Evolutionary conservation across 2,113 vertebrate genomes (phyloP), one percentile per base, ranked within the genome.

Genomic region (Lepisosteus osseus): DNA sequence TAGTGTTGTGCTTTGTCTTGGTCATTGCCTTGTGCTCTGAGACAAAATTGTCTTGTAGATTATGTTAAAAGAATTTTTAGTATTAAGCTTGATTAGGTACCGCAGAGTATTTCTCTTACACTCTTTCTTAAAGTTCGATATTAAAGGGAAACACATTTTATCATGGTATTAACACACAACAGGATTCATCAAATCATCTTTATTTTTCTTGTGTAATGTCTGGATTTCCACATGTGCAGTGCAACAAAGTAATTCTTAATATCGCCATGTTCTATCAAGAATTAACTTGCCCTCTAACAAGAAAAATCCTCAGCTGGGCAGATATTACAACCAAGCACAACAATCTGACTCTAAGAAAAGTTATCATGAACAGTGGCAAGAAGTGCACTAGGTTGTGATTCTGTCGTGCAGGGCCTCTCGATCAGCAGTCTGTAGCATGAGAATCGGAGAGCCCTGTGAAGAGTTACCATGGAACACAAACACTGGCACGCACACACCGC

Each of bases 191-290:
- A 90, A 86, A 90, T 88, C 80, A 86, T 76, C 76, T 87, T 89
- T 92, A 91, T 90, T 90, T 79, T 72, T 83, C 78, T 87, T 85
- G 84, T 86, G 77, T 83, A 82, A 80, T 86, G 81, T 88, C 80
- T 86, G 79, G 81, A 82, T 87, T 88, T 74, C 87, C 84, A 88
- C 80, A 75, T 79, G 83, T 77, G 79, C 81, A 75, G 79, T 83
- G 77, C 80, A 85, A 85, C 81, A 88, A 87, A 83, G 81, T 84
- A 83, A 81, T 76, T 83, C 77, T 76, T 74, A 76, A 61, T 75
- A 47, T 74, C 79, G 83, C 67, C 69, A 72, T 77, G 64, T 82
- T 80, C 82, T 78, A 71, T 80, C 78, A 83, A 77, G 70, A 81
- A 65, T 71, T 77, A 73, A 80, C 71, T 83, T 79, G 78, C 72